These are phyloP conservation scores for Plagiodera versicolora DNA, from an alignment of 2,888 invertebrate species.

Conservation along the genomic window DNA sequence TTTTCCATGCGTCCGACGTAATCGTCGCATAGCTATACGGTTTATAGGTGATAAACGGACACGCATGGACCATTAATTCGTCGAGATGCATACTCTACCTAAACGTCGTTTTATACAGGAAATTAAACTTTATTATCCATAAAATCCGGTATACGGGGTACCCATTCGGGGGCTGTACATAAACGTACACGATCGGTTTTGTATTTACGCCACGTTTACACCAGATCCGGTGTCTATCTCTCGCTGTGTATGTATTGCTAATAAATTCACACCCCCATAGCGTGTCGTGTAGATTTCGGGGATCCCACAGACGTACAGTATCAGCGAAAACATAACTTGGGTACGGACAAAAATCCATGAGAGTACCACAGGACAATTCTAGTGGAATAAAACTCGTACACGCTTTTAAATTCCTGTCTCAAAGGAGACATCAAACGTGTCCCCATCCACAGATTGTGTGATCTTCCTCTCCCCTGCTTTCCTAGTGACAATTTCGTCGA, in stretches of 20 bases:
- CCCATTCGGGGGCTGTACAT: not conserved
- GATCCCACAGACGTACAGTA: too few species aligned
- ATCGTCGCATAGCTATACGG: not conserved
- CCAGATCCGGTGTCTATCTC: not conserved
- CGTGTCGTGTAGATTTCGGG: not conserved
- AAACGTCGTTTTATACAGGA: not conserved
- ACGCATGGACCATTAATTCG: not conserved
- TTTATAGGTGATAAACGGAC: not conserved
- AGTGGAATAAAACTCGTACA: too few species aligned
- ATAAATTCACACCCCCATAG: not conserved
- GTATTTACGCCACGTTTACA: not conserved
- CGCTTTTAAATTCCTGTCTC: too few species aligned
- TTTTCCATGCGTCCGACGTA: not conserved
- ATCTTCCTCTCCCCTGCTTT: too few species aligned
- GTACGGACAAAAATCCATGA: too few species aligned
- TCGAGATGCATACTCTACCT: not conserved
- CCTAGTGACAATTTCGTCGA: too few species aligned
- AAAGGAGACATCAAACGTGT: too few species aligned
- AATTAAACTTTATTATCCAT: constrained; percentile 7
- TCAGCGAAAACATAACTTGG: too few species aligned
- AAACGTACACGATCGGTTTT: not conserved
- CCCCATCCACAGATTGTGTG: too few species aligned
- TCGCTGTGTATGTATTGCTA: too few species aligned
- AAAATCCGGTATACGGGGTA: not conserved
- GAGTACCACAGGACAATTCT: too few species aligned